These are phyloP conservation scores for Marasmarcha lunaedactyla DNA, from an alignment of 2,888 invertebrate genomes.

Conservation along the genomic window DNA sequence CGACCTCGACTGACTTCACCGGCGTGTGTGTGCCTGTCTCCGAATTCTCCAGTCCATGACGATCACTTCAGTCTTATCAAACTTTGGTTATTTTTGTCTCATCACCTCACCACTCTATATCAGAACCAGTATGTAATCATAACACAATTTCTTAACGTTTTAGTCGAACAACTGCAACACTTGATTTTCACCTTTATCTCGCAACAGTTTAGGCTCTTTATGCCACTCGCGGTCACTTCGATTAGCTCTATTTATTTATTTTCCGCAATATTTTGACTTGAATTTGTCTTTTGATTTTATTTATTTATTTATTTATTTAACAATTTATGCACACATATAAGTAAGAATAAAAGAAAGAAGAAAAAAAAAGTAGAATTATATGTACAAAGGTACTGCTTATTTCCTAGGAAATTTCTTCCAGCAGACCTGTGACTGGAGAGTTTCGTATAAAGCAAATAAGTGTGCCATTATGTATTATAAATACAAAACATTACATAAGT, in stretches of 20 bases:
- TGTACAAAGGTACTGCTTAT: no score
- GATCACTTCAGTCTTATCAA: slow-evolving; percentile 20
- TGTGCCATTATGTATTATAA: no score
- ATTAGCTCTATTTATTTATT: slow-evolving; percentile 65
- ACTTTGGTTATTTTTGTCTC: slow-evolving; percentile 22
- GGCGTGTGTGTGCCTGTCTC: slow-evolving; percentile 34
- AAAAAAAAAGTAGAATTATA: no score
- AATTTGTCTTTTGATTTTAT: slow-evolving; percentile 9
- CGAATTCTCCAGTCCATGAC: slow-evolving; percentile 53
- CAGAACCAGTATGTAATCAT: slow-evolving; percentile 28
- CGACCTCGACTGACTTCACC: slow-evolving; percentile 57
- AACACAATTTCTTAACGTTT: slow-evolving; percentile 30
- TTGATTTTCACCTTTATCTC: slow-evolving; percentile 32
- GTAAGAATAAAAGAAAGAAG: no score
- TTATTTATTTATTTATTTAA: no score
- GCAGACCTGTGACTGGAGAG: no score
- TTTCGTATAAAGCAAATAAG: no score
- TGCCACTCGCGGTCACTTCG: slow-evolving; percentile 34
- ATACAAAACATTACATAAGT: no score
- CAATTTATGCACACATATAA: no score
- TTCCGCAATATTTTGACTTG: slow-evolving; percentile 56
- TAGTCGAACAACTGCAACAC: slow-evolving; percentile 25
- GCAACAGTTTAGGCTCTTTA: slow-evolving; percentile 37
- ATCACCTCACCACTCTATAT: slow-evolving; percentile 35
- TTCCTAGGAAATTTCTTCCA: no score